These are phyloP conservation scores for Podocnemis expansa DNA, from an alignment of 2,113 vertebrate species.

Conservation along the genomic window DNA sequence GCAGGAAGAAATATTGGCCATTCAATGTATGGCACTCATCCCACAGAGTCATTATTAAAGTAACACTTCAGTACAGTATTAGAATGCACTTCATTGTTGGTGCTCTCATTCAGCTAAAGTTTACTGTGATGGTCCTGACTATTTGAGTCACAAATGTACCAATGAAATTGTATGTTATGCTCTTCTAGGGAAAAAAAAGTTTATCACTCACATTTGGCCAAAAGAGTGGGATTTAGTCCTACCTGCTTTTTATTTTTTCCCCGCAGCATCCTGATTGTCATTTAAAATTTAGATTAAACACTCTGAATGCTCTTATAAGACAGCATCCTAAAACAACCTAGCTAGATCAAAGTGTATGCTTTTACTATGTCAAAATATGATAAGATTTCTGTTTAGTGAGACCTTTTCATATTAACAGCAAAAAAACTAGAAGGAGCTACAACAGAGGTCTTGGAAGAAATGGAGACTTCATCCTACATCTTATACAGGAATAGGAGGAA, in stretches of 20 bases:
- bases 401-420: too few species aligned
- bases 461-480: too few species aligned
- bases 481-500: too few species aligned
- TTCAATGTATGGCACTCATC: not conserved
- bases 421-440: not conserved
- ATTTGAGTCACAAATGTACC: not conserved
- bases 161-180: not conserved
- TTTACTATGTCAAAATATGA: too few species aligned
- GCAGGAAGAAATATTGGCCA: constrained; percentile 4
- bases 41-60: not conserved
- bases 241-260: not conserved
- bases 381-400: too few species aligned
- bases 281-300: too few species aligned
- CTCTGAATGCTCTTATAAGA: too few species aligned
- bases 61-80: not conserved
- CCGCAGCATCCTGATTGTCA: too few species aligned
- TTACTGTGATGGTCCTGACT: not conserved
- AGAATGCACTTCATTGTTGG: not conserved
- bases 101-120: not conserved
- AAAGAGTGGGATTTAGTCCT: not conserved
- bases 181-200: not conserved
- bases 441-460: too few species aligned
- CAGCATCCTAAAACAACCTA: too few species aligned
- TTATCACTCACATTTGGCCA: not conserved
- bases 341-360: too few species aligned